A percentile compares a stretch with the other conserved stretches of the same genome.
These are phyloP conservation scores for Ceryle rudis DNA, from an alignment of 2,797 vertebrate species.

Conservation along the genomic window DNA sequence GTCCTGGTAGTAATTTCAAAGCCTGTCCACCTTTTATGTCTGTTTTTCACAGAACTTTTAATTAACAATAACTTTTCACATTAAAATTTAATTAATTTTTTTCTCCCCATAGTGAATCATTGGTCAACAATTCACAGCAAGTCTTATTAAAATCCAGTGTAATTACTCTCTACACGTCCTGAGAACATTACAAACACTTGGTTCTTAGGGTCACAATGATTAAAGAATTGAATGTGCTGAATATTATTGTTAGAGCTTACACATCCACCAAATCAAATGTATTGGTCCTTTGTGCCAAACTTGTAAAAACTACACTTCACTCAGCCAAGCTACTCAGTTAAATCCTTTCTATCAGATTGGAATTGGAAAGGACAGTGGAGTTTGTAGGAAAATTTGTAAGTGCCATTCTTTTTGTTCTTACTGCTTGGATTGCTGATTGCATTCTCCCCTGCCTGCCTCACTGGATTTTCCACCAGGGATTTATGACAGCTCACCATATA, in stretches of 20 bases:
- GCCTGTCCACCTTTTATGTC: conserved; percentile 13
- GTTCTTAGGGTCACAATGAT: conserved; percentile 56
- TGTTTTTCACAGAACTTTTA: conserved; percentile 62
- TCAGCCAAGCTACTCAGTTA: conserved; percentile 52
- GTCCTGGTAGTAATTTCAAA: neutral
- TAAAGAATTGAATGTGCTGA: conserved; percentile 66
- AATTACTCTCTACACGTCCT: conserved; percentile 48
- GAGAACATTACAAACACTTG: conserved; percentile 54
- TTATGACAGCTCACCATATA: conserved; percentile 37
- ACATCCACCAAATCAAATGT: conserved; percentile 40
- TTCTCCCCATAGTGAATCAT: conserved; percentile 22
- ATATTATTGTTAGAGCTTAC: conserved; percentile 49
- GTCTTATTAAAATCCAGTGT: conserved; percentile 60
- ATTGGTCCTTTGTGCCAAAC: conserved; percentile 28
- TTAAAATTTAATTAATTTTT: conserved; percentile 65
- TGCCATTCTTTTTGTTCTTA: conserved; percentile 61
- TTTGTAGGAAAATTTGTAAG: conserved; percentile 57
- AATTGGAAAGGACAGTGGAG: conserved; percentile 67
- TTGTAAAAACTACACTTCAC: conserved; percentile 37
- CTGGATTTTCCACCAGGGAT: conserved; percentile 53
- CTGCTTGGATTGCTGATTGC: conserved; percentile 39
- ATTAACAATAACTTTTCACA: conserved; percentile 57
- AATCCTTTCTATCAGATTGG: conserved; percentile 55
- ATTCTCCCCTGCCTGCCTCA: conserved; percentile 39
- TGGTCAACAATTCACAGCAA: conserved; percentile 69